Base-by-base conservation (phyloP, 2,113 vertebrate species). In the Heterochromis multidens region DNA sequence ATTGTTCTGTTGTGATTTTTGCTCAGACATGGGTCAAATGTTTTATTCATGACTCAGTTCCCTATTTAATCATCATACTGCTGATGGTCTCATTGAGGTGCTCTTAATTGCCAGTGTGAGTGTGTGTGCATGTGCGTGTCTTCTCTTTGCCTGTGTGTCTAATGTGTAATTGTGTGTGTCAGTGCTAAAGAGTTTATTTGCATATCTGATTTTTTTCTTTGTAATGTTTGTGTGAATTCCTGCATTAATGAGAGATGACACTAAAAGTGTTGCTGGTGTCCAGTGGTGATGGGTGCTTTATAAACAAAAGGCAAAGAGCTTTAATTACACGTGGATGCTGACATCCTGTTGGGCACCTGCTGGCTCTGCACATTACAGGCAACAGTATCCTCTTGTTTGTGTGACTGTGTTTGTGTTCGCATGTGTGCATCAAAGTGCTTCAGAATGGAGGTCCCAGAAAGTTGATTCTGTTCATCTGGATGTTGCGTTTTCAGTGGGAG, bases 271-370 rank as follows among this genome's bases (percentile, higher is more conserved):
- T 46, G 35, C 74, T 54, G 81, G 43, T 76, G 76, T 79, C 62
- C 52, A 23, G 23, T 12, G 31, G 40, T 52, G 80, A 16, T 65
- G n/a, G 59, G 67, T 81, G 84, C 85, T 67, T 85, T 84, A 76
- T 25, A 54, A 91, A 80, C 70, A 90, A 91, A 91, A 84, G 67
- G 57, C 77, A 82, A 60, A 91, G 92, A 90, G 85, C 86, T 89
- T 92, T 92, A 87, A 89, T 92, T 88, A 92, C 89, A 90, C 46
- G 23, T 9, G 2, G 62, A 90, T 91, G 84, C 85, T 90, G 88
- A 92, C 67, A 63, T 91, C 67, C 85, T 82, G 89, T 80, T 83
- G 70, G 72, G 83, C 74, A 83, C 77, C 85, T 91, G 91, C 91
- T 93, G 89, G 80, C 85, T 89, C 58, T 58, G 89, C 89, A 91